Evolutionary conservation across 2,113 vertebrate genomes (phyloP), one percentile per base, ranked within the genome.

Genomic region (Dasyprocta punctata): DNA sequence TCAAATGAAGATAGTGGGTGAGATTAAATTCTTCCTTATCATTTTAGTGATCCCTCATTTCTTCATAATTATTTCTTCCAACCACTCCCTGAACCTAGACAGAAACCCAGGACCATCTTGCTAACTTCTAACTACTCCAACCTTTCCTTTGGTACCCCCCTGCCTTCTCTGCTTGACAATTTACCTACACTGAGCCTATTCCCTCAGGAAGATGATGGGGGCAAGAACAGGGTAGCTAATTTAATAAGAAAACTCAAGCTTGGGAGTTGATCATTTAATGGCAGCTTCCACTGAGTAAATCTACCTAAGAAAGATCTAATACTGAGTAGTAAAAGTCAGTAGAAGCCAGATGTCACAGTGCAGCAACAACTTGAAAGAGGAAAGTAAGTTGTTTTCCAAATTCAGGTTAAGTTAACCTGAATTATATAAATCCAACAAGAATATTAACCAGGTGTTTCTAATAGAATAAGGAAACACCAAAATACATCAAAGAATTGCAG

Each of bases 391-490:
- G 49, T 75, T 96, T 82, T 83, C 44, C 28, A 92, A 61, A 56
- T 56, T 56, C 54, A 56, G 54, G 54, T 56, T 56, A 56, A 56
- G 16, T 56, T 56, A 95, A n/a, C 90, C 65, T 89, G 89, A 96
- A 86, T 86, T 91, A 82, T 7, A 90, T 1, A 49, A 54, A 81
- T 54, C 12, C 20, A 93, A 85, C 13, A 83, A n/a, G 78, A 96
- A 91, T 94, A 96, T 85, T 97, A 92, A 88, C 85, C 69, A 87
- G 38, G 61, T 87, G 14, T 89, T 96, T 87, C 86, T 95, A 96
- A 87, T 61, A 83, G 63, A 95, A 52, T 85, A 30, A 88, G 56
- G 75, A 96, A 85, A 86, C 10, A 44, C 24, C 71, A 94, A 97
- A 95, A 90, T 52, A 93, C 92, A 78, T 71, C 33, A 71, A 93